Evolutionary conservation across 2,888 invertebrate genomes (phyloP).

Genomic region (Coenonympha arcania): DNA sequence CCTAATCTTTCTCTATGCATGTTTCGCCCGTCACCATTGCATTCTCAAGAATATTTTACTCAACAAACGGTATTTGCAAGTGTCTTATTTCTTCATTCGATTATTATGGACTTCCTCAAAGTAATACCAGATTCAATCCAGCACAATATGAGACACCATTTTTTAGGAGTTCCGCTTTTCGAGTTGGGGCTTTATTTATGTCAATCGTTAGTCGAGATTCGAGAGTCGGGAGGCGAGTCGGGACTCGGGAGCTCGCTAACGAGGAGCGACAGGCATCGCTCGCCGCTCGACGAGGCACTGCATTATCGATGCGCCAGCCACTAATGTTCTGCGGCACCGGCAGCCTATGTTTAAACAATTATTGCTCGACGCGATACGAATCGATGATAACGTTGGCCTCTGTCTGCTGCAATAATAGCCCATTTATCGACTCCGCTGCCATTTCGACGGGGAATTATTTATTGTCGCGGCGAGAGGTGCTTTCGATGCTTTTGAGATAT

Average conservation of each 20-base stretch:
- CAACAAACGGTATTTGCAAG: too few species aligned
- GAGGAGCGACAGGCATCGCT: constrained; percentile 5
- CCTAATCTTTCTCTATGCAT: too few species aligned
- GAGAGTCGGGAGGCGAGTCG: not conserved
- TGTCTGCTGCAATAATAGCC: constrained; percentile 68
- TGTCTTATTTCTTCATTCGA: too few species aligned
- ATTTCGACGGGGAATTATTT: constrained; percentile 66
- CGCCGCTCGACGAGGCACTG: constrained; percentile 20
- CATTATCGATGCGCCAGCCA: constrained; percentile 51
- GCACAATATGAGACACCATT: too few species aligned
- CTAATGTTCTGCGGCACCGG: constrained; percentile 56
- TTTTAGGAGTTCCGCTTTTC: not conserved
- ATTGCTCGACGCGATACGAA: constrained; percentile 66
- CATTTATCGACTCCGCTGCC: constrained; percentile 65
- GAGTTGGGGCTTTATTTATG: not conserved
- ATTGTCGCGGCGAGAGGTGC: constrained; percentile 55
- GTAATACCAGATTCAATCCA: too few species aligned
- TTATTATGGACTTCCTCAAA: too few species aligned
- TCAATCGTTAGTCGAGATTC: not conserved
- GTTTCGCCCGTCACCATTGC: too few species aligned
- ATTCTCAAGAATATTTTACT: too few species aligned
- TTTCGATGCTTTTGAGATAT: constrained; percentile 62
- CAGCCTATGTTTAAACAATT: constrained; percentile 69
- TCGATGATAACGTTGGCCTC: constrained; percentile 68
- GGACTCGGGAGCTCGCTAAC: not conserved